Evolutionary conservation across 2,113 vertebrate genomes (phyloP).

Genomic region (Lophius piscatorius): DNA sequence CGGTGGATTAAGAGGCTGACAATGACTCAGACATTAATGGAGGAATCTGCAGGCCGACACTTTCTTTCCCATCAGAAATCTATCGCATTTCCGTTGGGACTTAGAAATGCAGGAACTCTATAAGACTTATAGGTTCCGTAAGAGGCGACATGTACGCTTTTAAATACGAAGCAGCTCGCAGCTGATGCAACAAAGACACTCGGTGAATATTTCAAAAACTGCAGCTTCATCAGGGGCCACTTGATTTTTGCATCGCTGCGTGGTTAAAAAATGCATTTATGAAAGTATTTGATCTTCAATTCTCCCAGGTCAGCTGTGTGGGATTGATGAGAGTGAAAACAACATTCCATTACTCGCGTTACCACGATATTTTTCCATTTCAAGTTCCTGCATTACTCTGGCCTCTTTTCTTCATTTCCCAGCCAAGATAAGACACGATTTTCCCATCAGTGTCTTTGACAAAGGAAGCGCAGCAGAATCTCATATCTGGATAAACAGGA

Average conservation of each 20-base stretch:
- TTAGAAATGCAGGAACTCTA: no score
- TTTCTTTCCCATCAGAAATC: no score
- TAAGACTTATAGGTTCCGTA: no score
- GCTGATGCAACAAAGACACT: neutral
- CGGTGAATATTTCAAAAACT: neutral
- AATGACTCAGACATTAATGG: no score
- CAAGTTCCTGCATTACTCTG: neutral
- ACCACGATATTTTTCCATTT: constrained; percentile 5
- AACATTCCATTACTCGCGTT: neutral
- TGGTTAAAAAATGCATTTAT: neutral
- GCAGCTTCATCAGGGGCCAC: neutral
- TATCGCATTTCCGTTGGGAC: no score
- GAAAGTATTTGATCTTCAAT: neutral
- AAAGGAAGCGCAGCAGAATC: no score
- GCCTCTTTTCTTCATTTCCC: constrained; percentile 22
- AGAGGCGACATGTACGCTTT: no score
- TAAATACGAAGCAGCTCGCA: constrained; percentile 6
- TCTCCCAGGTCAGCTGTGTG: constrained; percentile 2
- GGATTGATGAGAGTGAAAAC: constrained; percentile 3
- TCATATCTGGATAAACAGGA: constrained; percentile 32
- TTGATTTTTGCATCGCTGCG: no score
- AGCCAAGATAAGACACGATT: no score
- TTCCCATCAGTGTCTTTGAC: no score
- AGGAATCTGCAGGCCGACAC: no score
- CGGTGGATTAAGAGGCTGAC: no score